A percentile compares a stretch with the other conserved stretches of the same genome.
These are phyloP conservation scores for Sanderia malayensis DNA, from an alignment of 30 jellyfish, hydroid and myxozoan genomes.

Conservation along the genomic window DNA sequence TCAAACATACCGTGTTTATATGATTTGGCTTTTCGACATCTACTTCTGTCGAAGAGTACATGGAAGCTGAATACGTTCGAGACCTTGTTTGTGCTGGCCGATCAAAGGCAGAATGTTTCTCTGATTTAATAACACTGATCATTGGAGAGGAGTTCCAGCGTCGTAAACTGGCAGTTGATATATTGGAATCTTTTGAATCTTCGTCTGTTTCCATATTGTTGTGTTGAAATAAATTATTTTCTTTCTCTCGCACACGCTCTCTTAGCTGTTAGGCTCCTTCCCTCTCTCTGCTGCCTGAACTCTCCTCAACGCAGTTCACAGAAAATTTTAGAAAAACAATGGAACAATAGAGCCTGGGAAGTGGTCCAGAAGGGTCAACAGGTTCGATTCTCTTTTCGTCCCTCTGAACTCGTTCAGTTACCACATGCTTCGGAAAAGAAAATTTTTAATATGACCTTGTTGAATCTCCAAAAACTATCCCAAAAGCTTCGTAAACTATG, in stretches of 20 bases:
- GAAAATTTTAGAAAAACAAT: too few species aligned
- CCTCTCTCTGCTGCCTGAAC: too few species aligned
- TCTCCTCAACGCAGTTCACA: too few species aligned
- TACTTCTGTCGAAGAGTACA: slow-evolving; percentile 24
- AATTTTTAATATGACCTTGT: too few species aligned
- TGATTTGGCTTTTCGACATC: slow-evolving; percentile 17
- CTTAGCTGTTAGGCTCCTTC: too few species aligned
- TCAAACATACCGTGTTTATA: slow-evolving; percentile 25
- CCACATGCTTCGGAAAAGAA: too few species aligned
- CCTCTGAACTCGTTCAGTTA: too few species aligned
- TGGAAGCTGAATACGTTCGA: slow-evolving; percentile 79
- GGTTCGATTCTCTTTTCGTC: too few species aligned
- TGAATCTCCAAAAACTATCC: too few species aligned
- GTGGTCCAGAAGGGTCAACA: too few species aligned
- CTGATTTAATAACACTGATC: slow-evolving; percentile 29
- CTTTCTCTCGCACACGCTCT: too few species aligned
- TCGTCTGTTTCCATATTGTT: slow-evolving; percentile 59
- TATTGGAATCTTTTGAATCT: slow-evolving; percentile 15
- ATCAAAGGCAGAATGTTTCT: slow-evolving; percentile 27
- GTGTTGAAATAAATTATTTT: background rate
- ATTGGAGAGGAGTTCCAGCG: slow-evolving; percentile 78
- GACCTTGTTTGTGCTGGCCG: slow-evolving; percentile 50
- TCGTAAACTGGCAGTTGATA: slow-evolving; percentile 36
- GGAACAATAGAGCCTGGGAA: slow-evolving; percentile 1
- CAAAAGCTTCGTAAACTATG: too few species aligned